Conservation (phyloP, 2,113 vertebrate species). For the Urocolius indicus region DNA sequence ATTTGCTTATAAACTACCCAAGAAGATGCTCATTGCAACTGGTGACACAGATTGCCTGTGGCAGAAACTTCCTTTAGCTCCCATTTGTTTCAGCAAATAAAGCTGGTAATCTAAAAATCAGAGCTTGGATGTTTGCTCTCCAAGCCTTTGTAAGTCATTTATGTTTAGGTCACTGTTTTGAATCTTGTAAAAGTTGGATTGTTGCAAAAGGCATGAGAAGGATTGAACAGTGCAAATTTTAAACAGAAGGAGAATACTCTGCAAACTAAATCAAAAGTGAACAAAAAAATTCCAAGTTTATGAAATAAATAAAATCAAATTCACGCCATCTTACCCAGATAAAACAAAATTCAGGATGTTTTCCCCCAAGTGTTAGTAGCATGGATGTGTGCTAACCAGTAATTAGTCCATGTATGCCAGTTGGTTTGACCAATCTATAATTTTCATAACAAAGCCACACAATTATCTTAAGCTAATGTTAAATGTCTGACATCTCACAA, state of each 20-base stretch:
- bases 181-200: background rate
- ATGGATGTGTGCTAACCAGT: background rate
- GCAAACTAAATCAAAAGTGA: background rate
- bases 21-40: background rate
- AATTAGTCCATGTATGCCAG: accelerated
- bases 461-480: accelerated
- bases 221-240: background rate
- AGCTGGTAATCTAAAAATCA: constrained; percentile 32
- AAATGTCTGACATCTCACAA: too few relatives aligned
- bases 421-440: background rate
- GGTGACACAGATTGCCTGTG: constrained; percentile 8
- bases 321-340: background rate
- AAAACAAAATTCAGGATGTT: background rate
- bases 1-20: background rate
- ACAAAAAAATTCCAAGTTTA: background rate
- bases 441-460: background rate
- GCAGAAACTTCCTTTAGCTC: constrained; percentile 11
- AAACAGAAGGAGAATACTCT: background rate
- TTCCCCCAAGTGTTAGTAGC: background rate
- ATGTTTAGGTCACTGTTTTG: background rate
- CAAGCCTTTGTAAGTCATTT: background rate
- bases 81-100: constrained; percentile 67
- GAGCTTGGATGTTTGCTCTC: background rate
- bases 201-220: background rate
- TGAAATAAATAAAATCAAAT: background rate